A percentile compares a stretch with the other conserved stretches of the same genome.
Conservation (phyloP, 2,113 vertebrate genomes). For the Scatophagus argus region DNA sequence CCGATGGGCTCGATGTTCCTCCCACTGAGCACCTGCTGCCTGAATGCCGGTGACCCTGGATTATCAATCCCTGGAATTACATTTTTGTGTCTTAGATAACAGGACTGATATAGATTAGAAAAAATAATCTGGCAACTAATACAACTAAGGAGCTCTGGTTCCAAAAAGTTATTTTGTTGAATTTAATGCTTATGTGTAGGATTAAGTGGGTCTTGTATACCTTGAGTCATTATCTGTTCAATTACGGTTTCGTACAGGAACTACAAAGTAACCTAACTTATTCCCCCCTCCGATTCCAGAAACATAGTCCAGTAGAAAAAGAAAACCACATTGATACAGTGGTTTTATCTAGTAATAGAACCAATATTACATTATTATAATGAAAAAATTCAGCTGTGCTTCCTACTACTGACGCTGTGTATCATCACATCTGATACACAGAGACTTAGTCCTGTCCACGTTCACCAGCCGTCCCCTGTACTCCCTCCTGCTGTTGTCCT, state of each 20-base stretch:
- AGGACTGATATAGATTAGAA: slow-evolving; percentile 3
- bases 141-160: not conserved
- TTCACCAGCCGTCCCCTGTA: not conserved
- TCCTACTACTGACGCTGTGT: not conserved
- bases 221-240: not conserved
- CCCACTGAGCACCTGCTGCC: not conserved
- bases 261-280: not conserved
- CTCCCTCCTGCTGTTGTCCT: not conserved
- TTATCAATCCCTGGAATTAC: slow-evolving; percentile 24
- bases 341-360: not conserved
- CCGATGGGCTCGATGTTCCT: not conserved
- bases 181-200: not conserved
- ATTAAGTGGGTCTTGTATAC: not conserved
- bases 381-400: no score
- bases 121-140: slow-evolving; percentile 14
- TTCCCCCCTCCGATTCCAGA: not conserved
- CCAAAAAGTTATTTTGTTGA: not conserved
- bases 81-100: slow-evolving; percentile 29
- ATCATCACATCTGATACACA: not conserved
- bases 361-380: not conserved
- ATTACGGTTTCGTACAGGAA: no score
- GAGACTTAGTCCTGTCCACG: not conserved
- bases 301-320: no score
- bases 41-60: slow-evolving; percentile 24
- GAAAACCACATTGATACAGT: no score